Percentiles rank a stretch among this genome's conserved stretches.
phyloP scores from a whole-genome alignment of 2,888 invertebrate species.

The Aethes cnicana region DNA sequence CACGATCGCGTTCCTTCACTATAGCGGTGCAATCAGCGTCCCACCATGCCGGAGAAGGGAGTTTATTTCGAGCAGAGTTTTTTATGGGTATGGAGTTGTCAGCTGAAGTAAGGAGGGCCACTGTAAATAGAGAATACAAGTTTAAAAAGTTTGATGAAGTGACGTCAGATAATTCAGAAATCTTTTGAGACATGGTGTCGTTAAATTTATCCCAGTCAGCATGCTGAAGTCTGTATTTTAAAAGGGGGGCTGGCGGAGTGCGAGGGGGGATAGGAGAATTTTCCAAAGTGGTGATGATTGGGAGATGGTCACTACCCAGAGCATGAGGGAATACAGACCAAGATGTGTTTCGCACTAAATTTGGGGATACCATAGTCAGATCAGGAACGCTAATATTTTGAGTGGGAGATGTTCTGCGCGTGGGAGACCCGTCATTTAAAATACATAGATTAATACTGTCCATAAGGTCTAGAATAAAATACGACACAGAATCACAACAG shows the following conservation, averaged over 20 bases:
- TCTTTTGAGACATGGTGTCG: too few relatives aligned
- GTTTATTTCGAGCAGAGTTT: too few relatives aligned
- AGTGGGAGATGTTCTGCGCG: conserved; percentile 13
- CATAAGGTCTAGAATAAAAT: conserved; percentile 13
- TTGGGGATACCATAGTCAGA: not conserved
- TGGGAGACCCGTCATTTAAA: conserved; percentile 25
- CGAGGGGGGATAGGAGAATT: not conserved
- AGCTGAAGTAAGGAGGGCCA: too few relatives aligned
- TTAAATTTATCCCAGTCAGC: too few relatives aligned
- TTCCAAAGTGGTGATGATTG: not conserved
- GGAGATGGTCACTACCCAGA: not conserved
- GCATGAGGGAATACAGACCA: not conserved
- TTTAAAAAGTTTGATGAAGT: too few relatives aligned
- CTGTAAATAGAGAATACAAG: too few relatives aligned
- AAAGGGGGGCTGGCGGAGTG: not conserved
- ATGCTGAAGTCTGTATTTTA: too few relatives aligned
- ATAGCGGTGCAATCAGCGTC: too few relatives aligned
- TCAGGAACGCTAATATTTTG: conserved; percentile 22
- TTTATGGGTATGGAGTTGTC: too few relatives aligned
- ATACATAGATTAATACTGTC: conserved; percentile 19
- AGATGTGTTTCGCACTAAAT: not conserved
- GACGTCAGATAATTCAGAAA: too few relatives aligned
- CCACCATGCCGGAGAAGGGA: too few relatives aligned
- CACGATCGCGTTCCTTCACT: too few relatives aligned
- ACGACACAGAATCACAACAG: conserved; percentile 7